phyloP scores from a whole-genome alignment of 2,888 invertebrate genomes.

The Tolmerus cingulatus region DNA sequence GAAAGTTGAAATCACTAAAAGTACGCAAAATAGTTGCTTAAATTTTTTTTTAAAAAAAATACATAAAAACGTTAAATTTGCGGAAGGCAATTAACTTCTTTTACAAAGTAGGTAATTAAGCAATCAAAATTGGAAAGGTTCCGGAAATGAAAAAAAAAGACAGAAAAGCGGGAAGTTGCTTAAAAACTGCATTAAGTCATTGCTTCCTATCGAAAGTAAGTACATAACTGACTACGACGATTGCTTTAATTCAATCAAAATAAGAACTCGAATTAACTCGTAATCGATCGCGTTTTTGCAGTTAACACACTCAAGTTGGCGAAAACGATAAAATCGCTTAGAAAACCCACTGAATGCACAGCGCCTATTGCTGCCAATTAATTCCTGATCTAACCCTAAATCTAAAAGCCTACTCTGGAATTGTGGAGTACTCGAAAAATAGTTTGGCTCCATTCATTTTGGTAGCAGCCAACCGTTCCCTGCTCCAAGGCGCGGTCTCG shows the following conservation, averaged over 20 bases:
- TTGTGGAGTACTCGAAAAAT: neutral
- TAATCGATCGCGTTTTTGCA: neutral
- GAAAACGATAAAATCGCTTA: neutral
- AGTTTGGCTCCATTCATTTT: neutral
- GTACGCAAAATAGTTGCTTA: neutral
- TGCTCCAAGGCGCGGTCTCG: neutral
- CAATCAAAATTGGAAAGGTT: neutral
- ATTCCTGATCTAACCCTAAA: neutral
- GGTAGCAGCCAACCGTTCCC: neutral
- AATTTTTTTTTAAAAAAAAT: neutral
- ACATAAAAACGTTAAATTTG: neutral
- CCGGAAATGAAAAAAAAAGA: neutral
- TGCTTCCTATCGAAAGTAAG: neutral
- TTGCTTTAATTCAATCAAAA: neutral
- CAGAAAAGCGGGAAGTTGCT: neutral
- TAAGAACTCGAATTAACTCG: neutral
- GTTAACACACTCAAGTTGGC: neutral
- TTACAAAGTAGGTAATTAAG: neutral
- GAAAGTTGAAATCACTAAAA: neutral
- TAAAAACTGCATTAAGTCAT: neutral
- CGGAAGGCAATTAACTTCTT: neutral
- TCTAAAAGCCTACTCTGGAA: neutral
- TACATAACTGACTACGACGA: neutral
- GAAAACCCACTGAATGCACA: neutral
- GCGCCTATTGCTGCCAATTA: neutral